Evolutionary conservation across 35 echinoderm and acorn worm species (phyloP).

Genomic region (Ophiothrix spiculata): DNA sequence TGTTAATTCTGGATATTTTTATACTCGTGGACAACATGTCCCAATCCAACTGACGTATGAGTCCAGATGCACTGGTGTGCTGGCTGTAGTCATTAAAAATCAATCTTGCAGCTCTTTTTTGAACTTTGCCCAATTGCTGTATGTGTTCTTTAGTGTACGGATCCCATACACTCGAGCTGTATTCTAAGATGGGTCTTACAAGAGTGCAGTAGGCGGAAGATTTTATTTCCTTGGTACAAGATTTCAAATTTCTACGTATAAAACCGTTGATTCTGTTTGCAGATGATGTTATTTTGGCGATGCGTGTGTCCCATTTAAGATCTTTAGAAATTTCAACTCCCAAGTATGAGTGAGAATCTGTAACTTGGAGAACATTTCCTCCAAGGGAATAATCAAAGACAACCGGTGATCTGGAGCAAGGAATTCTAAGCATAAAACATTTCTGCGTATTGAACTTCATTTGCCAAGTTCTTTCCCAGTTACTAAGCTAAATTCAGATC

Average conservation of each 20-base stretch:
- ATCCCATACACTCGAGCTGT: not conserved
- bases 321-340: not conserved
- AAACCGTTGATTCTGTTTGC: constrained; percentile 2
- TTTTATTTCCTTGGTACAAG: not conserved
- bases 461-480: constrained; percentile 30
- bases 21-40: too few relatives aligned
- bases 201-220: not conserved
- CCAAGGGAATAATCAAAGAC: not conserved
- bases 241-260: not conserved
- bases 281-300: not conserved
- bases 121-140: not conserved
- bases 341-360: not conserved
- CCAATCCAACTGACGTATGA: too few relatives aligned
- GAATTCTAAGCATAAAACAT: not conserved
- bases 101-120: not conserved
- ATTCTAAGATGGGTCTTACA: constrained; percentile 2
- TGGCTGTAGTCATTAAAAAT: not conserved
- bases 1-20: too few relatives aligned
- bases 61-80: not conserved
- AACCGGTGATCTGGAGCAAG: not conserved
- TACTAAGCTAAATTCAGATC: constrained; percentile 19
- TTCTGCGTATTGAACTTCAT: constrained; percentile 25
- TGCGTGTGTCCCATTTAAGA: not conserved
- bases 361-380: not conserved
- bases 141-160: not conserved